These are phyloP conservation scores for Boleophthalmus pectinirostris DNA, from an alignment of 2,113 vertebrate species.

Conservation along the genomic window DNA sequence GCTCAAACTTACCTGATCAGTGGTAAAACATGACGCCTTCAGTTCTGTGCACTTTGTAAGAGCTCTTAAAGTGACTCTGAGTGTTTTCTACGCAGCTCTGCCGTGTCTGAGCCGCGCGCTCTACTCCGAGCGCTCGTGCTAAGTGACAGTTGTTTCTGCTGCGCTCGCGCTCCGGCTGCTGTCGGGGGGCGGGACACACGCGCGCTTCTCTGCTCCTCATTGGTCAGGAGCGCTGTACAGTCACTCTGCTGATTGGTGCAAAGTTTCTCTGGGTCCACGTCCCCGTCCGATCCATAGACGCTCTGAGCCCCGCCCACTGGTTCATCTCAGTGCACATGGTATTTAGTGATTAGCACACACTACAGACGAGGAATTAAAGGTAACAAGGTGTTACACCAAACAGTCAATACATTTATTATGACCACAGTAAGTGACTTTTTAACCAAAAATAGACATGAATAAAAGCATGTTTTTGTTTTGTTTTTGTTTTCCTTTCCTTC, in stretches of 20 bases:
- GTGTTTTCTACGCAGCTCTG: conserved; percentile 35
- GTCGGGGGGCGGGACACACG: conserved; percentile 1
- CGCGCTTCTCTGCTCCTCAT: conserved; percentile 29
- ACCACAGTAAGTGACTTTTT: too few species aligned
- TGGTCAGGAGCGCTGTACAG: conserved; percentile 44
- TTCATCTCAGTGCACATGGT: neutral
- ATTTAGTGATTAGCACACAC: too few species aligned
- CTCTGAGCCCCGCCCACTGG: too few species aligned
- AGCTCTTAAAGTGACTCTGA: conserved; percentile 52
- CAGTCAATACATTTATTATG: too few species aligned
- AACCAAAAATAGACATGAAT: too few species aligned
- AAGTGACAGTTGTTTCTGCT: conserved; percentile 69
- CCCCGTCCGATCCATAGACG: too few species aligned
- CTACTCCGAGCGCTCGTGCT: conserved; percentile 56
- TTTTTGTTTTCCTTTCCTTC: too few species aligned
- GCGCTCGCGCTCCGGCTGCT: conserved; percentile 58
- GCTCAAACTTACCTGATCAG: conserved; percentile 56
- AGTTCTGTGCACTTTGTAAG: neutral
- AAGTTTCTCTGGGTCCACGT: neutral
- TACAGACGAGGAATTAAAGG: neutral
- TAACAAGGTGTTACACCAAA: too few species aligned
- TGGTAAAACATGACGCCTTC: conserved; percentile 30
- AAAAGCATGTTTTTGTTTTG: too few species aligned
- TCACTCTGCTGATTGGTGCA: conserved; percentile 51
- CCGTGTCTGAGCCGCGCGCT: conserved; percentile 12